Conservation (phyloP, 2,888 invertebrate species). For the Agrilus cyanescens region DNA sequence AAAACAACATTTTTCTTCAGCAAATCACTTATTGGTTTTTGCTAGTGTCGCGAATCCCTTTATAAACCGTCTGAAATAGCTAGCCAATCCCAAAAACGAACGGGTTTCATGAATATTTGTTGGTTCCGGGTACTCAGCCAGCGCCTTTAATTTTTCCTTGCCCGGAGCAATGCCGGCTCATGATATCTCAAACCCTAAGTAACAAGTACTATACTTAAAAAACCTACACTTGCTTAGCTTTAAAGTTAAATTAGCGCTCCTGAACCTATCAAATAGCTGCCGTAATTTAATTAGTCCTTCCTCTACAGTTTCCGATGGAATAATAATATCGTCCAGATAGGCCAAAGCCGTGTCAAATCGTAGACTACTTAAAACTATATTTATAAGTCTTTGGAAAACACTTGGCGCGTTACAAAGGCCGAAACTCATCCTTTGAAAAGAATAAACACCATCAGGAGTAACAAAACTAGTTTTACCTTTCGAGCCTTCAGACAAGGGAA, state of each 20-base stretch:
- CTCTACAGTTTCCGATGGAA: constrained; percentile 5
- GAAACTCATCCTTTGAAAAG: constrained; percentile 22
- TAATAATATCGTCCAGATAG: constrained; percentile 14
- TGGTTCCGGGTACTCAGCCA: too few relatives aligned
- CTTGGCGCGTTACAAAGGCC: constrained; percentile 22
- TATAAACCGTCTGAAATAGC: not conserved
- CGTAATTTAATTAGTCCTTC: constrained; percentile 1
- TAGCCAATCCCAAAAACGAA: too few relatives aligned
- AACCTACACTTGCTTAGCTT: too few relatives aligned
- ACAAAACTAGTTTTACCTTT: constrained; percentile 20
- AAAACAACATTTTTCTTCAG: not conserved
- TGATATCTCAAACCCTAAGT: too few relatives aligned
- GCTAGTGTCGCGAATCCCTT: not conserved
- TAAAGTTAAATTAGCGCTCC: too few relatives aligned
- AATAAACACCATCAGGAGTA: constrained; percentile 21
- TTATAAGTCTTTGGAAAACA: constrained; percentile 18
- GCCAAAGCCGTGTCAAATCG: not conserved
- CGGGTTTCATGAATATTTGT: too few relatives aligned
- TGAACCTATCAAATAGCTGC: too few relatives aligned
- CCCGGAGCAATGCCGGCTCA: too few relatives aligned
- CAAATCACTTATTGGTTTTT: not conserved
- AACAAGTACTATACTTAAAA: too few relatives aligned
- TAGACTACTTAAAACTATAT: constrained; percentile 11
- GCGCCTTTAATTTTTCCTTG: too few relatives aligned
- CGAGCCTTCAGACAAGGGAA: constrained; percentile 15